Evolutionary conservation across 1,140 invertebrate genomes (phyloP).

Genomic region (Antheraea pernyi): DNA sequence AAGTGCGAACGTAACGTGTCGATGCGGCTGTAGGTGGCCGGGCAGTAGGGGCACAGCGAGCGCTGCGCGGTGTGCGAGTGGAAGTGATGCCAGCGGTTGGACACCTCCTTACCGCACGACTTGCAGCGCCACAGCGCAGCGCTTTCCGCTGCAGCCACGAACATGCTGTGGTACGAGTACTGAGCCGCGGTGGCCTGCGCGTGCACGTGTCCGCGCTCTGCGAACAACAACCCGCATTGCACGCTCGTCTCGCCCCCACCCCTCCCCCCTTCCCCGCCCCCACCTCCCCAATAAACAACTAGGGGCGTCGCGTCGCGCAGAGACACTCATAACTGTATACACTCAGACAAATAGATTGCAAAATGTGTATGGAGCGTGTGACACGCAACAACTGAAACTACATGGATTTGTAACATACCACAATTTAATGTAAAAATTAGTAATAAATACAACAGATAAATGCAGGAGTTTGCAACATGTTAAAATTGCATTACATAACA

Average conservation of each 20-base stretch:
- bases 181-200: constrained; percentile 51
- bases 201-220: constrained; percentile 50
- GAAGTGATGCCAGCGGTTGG: constrained; percentile 92
- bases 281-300: too few relatives aligned
- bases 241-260: constrained; percentile 25
- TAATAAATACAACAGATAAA: constrained; percentile 82
- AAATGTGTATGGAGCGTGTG: constrained; percentile 54
- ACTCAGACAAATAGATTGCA: constrained; percentile 18
- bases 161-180: constrained; percentile 90
- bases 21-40: constrained; percentile 91
- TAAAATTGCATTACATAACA: constrained; percentile 80
- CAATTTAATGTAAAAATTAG: constrained; percentile 82
- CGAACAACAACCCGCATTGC: constrained; percentile 36
- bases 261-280: constrained; percentile 12
- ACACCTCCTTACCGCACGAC: constrained; percentile 90
- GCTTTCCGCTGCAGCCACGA: constrained; percentile 84
- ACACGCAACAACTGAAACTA: constrained; percentile 74
- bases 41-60: constrained; percentile 90
- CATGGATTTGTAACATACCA: constrained; percentile 79
- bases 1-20: constrained; percentile 89
- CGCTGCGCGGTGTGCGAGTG: constrained; percentile 89
- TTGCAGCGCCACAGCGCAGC: constrained; percentile 88
- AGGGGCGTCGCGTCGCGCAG: neutral
- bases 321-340: constrained; percentile 23
- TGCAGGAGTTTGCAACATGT: constrained; percentile 79